A percentile compares a stretch with the other conserved stretches of the same genome.
Conservation (phyloP, 2,113 vertebrate genomes). For the Rhynchopsitta pachyrhyncha region DNA sequence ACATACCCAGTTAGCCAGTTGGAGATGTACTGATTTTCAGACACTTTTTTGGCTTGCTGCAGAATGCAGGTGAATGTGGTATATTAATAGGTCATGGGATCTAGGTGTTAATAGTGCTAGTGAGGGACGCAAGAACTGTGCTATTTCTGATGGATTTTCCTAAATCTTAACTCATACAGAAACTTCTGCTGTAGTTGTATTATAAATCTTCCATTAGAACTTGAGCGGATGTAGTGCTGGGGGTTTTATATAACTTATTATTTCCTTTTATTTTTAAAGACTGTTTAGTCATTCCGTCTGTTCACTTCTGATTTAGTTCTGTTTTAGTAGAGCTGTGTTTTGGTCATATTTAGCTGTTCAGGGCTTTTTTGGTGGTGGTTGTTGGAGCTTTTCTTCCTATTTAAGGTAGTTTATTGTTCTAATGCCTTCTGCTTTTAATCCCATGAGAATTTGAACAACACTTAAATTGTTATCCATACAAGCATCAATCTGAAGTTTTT, state of each 20-base stretch:
- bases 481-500: not conserved
- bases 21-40: not conserved
- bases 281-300: slow-evolving; percentile 28
- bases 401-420: not conserved
- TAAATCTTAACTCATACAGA: not conserved
- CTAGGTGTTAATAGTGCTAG: not conserved
- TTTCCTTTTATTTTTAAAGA: slow-evolving; percentile 32
- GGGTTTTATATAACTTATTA: not conserved
- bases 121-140: not conserved
- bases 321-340: not conserved
- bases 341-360: not conserved
- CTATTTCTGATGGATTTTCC: slow-evolving; percentile 12
- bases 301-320: not conserved
- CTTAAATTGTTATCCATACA: not conserved
- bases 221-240: not conserved
- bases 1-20: not conserved
- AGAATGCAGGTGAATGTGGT: not conserved
- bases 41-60: not conserved
- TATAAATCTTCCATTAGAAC: not conserved
- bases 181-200: not conserved
- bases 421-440: not conserved
- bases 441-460: not conserved
- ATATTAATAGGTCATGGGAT: not conserved
- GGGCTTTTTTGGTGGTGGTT: not conserved
- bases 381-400: not conserved